Evolutionary conservation across 2,888 invertebrate species (phyloP).

Genomic region (Cerastoderma edule): DNA sequence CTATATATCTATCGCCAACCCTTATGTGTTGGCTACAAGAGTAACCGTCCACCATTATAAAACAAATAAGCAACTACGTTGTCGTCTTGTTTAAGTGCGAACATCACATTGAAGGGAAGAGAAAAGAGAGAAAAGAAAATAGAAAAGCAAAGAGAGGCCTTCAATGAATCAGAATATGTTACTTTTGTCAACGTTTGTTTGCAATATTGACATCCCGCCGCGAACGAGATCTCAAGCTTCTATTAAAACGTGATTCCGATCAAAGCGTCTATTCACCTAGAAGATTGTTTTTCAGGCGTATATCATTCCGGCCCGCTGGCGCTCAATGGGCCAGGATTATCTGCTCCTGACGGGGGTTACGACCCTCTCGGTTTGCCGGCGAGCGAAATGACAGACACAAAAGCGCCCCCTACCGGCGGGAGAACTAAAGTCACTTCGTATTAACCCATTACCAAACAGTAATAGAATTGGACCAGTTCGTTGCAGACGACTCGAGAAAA

Average conservation of each 20-base stretch:
- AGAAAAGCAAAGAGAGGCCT: too few species aligned
- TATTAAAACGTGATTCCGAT: conserved; percentile 27
- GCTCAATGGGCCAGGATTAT: conserved; percentile 40
- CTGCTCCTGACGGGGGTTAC: conserved; percentile 54
- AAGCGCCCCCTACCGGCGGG: conserved; percentile 41
- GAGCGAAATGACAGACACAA: conserved; percentile 42
- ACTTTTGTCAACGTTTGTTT: conserved; percentile 27
- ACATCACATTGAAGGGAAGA: too few species aligned
- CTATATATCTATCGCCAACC: too few species aligned
- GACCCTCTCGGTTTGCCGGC: conserved; percentile 36
- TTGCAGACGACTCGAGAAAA: too few species aligned
- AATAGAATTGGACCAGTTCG: too few species aligned
- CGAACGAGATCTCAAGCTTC: conserved; percentile 24
- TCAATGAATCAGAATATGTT: conserved; percentile 24
- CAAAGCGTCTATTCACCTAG: conserved; percentile 28
- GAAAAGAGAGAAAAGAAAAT: too few species aligned
- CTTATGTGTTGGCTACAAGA: too few species aligned
- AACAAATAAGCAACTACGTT: too few species aligned
- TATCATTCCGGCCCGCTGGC: conserved; percentile 24
- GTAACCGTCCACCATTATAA: too few species aligned
- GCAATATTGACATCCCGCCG: conserved; percentile 26
- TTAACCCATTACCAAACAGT: too few species aligned
- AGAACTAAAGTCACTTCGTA: conserved; percentile 43
- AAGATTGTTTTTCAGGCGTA: conserved; percentile 25
- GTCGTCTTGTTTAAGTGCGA: too few species aligned